A percentile compares a stretch with the other conserved stretches of the same genome.
These are phyloP conservation scores for Graphium colonna DNA, from an alignment of 2,888 invertebrate species.

Conservation along the genomic window DNA sequence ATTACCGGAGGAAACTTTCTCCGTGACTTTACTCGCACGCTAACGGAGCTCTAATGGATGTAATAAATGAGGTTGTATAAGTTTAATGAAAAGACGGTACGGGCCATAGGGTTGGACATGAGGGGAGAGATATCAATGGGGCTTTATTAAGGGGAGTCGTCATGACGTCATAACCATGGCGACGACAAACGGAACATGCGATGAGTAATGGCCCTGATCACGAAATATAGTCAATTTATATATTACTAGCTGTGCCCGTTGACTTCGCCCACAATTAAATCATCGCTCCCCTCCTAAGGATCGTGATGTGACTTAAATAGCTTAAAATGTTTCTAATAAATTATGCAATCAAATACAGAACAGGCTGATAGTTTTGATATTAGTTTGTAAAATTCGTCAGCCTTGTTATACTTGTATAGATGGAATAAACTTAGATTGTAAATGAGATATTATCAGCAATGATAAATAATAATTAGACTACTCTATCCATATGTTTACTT, in stretches of 20 bases:
- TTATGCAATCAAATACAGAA: no score
- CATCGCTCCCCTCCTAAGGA: no score
- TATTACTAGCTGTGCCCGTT: not conserved
- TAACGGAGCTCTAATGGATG: slow-evolving; percentile 1
- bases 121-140: slow-evolving; percentile 23
- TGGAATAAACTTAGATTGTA: no score
- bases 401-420: no score
- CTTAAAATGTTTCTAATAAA: no score
- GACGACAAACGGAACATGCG: slow-evolving; percentile 1
- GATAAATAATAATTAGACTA: no score
- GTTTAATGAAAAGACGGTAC: slow-evolving; percentile 7
- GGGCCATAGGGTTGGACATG: slow-evolving; percentile 15
- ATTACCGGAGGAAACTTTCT: not conserved
- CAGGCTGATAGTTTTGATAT: no score
- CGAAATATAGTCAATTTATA: not conserved
- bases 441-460: no score
- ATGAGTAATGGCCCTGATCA: not conserved
- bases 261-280: no score
- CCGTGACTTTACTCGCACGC: not conserved
- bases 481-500: no score
- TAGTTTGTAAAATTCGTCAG: no score
- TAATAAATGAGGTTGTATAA: slow-evolving; percentile 2
- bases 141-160: slow-evolving; percentile 20
- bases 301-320: no score
- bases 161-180: slow-evolving; percentile 13